Percentiles rank a stretch among this genome's conserved stretches.
Evolutionary conservation across 2,888 invertebrate species (phyloP).

Genomic region (Terebella lapidaria): DNA sequence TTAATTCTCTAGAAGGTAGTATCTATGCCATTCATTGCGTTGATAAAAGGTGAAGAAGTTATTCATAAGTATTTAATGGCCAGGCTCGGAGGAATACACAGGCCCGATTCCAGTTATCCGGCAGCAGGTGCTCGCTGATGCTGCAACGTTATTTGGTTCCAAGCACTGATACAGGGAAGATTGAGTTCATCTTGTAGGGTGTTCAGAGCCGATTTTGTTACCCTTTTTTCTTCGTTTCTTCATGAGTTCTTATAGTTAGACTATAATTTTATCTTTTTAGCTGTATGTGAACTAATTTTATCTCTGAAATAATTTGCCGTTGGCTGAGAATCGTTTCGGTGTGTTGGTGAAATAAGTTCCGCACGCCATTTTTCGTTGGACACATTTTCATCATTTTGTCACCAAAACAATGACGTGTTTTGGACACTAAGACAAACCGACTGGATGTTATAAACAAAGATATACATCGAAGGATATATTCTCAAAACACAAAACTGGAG

Average conservation of each 20-base stretch:
- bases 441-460: not conserved
- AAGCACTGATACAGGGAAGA: constrained; percentile 20
- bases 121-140: constrained; percentile 13
- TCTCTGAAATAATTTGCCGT: not conserved
- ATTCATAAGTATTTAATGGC: no score
- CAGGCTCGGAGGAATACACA: constrained; percentile 4
- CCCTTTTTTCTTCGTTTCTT: constrained; percentile 13
- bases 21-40: no score
- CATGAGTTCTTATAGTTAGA: constrained; percentile 10
- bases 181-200: constrained; percentile 21
- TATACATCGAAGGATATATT: no score
- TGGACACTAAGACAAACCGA: not conserved
- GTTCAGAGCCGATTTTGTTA: constrained; percentile 17
- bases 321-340: not conserved
- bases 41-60: no score
- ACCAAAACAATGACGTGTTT: not conserved
- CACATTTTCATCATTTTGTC: not conserved
- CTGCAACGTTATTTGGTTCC: constrained; percentile 19
- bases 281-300: constrained; percentile 6
- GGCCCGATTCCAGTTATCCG: constrained; percentile 8
- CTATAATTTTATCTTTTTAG: constrained; percentile 9
- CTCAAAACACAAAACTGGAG: not conserved
- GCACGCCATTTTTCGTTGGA: constrained; percentile 8
- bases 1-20: no score
- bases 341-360: not conserved